Conservation (phyloP, 2,113 vertebrate genomes). For the Varanus salvator region DNA sequence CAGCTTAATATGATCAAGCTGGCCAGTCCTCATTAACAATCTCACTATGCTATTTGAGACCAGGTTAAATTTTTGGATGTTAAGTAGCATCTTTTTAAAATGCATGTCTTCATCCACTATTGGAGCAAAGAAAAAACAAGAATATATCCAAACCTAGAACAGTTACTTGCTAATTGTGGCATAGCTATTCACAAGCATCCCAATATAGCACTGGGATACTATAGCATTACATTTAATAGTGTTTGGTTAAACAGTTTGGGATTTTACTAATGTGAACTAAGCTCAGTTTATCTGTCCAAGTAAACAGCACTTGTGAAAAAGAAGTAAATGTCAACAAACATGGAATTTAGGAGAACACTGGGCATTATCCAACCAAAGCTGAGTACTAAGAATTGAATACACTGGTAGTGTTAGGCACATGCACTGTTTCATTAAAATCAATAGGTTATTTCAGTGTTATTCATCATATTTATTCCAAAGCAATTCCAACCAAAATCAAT, state of each 20-base stretch:
- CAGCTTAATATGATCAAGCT: too few species aligned
- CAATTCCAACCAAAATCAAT: background rate
- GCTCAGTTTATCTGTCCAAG: background rate
- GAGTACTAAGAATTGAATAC: background rate
- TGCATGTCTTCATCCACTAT: background rate
- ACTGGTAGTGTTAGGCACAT: background rate
- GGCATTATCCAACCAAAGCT: background rate
- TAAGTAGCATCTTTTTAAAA: background rate
- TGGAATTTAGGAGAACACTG: background rate
- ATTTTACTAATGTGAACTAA: constrained; percentile 16
- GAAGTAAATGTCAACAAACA: constrained; percentile 14
- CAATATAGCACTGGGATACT: background rate
- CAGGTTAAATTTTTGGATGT: too few species aligned
- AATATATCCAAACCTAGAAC: background rate
- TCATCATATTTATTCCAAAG: background rate
- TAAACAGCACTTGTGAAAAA: constrained; percentile 39
- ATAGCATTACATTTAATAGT: background rate
- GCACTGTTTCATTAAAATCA: background rate
- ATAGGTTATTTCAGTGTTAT: background rate
- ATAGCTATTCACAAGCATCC: constrained; percentile 6
- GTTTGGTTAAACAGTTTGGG: background rate
- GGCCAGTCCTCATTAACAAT: too few species aligned
- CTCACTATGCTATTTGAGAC: too few species aligned
- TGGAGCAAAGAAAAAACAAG: background rate
- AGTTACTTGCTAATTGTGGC: constrained; percentile 17